Evolutionary conservation across 37 sponge, comb jelly and placozoan species (phyloP), one percentile per base, ranked within the genome.

Genomic region (Theonella swinhoei): DNA sequence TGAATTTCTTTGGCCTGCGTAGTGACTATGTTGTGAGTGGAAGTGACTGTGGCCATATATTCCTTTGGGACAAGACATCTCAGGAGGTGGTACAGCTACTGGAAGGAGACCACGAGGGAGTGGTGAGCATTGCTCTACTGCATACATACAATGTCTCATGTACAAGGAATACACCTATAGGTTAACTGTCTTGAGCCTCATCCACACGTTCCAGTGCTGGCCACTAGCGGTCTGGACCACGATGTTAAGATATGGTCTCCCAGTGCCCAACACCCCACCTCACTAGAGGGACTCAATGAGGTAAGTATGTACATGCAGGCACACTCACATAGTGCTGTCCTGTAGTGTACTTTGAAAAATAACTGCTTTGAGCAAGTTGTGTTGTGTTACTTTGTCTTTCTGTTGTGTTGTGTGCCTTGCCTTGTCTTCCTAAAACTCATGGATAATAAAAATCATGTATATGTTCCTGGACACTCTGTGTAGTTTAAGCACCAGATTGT

Each of bases 31-130:
- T 98, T 33, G 94, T 95, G 36, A 95, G 96, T 80, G 98, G 98
- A 7, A 95, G 96, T 83, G 98, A 98, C 87, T 98, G 98, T 76
- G 98, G 98, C 43, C 91, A 98, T 59, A 88, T 98, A 35, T 98
- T 95, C 61, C 72, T 98, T 41, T 98, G 98, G 98, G 94, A 98
- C 88, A 98, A 88, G 76, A 54, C 80, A 0, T 83, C 80, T 28
- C 81, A 93, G 83, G 69, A 98, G 42, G 77, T 98, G 0, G 96
- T 95, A 14, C 98, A 98, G 68, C 91, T 75, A 33, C 67, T 95
- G 71, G 72, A 84, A 25, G 98, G 94, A 26, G 98, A 98, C 70
- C 31, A 80, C 22, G 83, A 77, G 30, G 98, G 98, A 26, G 96
- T 91, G 88, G 98, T 97, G 35, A 88, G 93, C 64, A 42, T 70